Base-by-base conservation (phyloP, 2,797 vertebrate genomes). In the Crocidura indochinensis region DNA sequence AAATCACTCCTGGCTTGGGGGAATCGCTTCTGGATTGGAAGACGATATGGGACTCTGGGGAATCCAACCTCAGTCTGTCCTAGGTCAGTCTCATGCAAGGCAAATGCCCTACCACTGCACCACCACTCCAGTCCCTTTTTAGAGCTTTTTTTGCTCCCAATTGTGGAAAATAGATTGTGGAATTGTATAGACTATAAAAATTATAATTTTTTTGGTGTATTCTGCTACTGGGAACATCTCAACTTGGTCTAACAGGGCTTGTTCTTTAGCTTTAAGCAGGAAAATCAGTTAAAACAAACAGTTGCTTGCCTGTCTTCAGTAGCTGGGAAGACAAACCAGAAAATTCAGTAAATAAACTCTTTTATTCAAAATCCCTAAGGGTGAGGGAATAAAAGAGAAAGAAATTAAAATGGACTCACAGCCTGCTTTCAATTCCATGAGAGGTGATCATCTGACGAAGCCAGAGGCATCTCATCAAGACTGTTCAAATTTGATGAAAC, bases 301-400 rank as follows among this genome's bases (percentile, higher is more conserved):
- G 46, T 91, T 92, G 84, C 67, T 29, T 65, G 53, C 65, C 77
- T 51, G 47, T 29, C 31, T 69, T 81, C 74, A 11, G 6, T 15
- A 79, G 77, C 74, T 94, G 90, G 49, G 71, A 44, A 81, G 80
- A 82, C 75, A 87, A 93, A 72, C 56, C 86, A 53, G 46, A 60
- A 82, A 91, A 87, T 65, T 79, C 51, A 79, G 72, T 27, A 88
- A 95, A 92, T 89, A 88, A 93, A 84, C 46, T 90, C 85, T 89
- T 91, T 84, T 89, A 90, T 87, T 80, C 94, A 74, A 92, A 94
- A 92, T 95, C 85, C 87, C 91, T 82, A 68, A 94, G 90, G 80
- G 85, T 26, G 10, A 95, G 78, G 87, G 44, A 67, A 90, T 67
- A 94, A 93, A 92, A 91, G 69, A 92, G 90, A 94, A 95, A 87